Percentiles rank a stretch among this genome's conserved stretches.
phyloP scores from a whole-genome alignment of 2,113 vertebrate genomes.

The Trinectes maculatus region DNA sequence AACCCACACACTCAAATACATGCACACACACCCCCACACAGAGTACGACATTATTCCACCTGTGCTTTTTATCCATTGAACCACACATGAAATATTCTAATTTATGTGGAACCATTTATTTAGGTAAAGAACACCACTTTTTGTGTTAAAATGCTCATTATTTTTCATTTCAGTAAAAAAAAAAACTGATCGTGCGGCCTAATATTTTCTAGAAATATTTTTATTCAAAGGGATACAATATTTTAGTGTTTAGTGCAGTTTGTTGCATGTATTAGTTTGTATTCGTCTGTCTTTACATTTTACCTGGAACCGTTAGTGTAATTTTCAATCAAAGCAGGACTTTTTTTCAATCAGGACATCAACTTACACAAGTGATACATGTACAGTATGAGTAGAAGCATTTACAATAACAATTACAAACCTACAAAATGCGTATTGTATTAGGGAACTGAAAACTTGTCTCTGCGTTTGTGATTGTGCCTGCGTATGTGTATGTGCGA shows the following conservation, averaged over 20 bases:
- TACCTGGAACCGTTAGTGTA: neutral
- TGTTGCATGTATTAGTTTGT: too few species aligned
- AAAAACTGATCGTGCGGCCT: neutral
- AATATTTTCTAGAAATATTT: neutral
- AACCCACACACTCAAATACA: slow-evolving; percentile 36
- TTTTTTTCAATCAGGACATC: neutral
- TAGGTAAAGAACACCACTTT: slow-evolving; percentile 3
- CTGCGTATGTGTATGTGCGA: neutral
- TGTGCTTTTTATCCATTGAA: slow-evolving; percentile 62
- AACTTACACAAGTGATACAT: neutral
- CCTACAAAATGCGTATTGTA: neutral
- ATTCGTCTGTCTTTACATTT: neutral
- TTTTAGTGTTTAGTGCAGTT: too few species aligned
- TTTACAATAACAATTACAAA: slow-evolving; percentile 18
- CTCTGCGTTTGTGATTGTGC: slow-evolving; percentile 4
- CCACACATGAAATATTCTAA: slow-evolving; percentile 54
- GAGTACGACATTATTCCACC: slow-evolving; percentile 27
- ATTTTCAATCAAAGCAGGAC: neutral
- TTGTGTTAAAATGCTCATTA: too few species aligned
- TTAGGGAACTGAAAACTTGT: slow-evolving; percentile 40
- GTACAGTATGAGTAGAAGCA: neutral
- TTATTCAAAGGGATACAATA: too few species aligned
- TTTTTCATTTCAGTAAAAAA: neutral
- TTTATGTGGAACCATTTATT: slow-evolving; percentile 42
- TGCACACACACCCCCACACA: neutral